Conservation (phyloP, 2,113 vertebrate species). For the Petrocephalus microphthalmus region DNA sequence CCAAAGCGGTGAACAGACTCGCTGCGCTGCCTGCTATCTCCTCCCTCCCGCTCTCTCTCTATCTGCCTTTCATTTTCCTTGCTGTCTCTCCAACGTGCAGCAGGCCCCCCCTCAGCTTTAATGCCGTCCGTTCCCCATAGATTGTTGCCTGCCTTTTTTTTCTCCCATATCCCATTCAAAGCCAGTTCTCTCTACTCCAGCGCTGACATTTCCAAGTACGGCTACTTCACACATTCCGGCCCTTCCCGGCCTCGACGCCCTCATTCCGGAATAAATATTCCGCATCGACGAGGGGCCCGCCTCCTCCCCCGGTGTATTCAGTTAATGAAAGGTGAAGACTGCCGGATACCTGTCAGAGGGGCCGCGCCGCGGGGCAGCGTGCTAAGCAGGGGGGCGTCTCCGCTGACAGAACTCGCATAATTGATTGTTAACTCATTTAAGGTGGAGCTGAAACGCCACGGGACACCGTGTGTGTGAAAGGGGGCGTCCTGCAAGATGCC, state of each 20-base stretch:
- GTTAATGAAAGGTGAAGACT: slow-evolving; percentile 10
- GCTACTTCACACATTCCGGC: background rate
- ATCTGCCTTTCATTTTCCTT: background rate
- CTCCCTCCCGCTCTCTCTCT: background rate
- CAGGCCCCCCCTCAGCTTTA: background rate
- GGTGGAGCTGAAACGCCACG: slow-evolving; percentile 48
- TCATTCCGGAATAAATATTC: background rate
- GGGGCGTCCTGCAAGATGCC: background rate
- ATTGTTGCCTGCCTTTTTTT: background rate
- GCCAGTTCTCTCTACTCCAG: background rate
- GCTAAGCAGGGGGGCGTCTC: background rate
- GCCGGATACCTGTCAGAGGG: background rate
- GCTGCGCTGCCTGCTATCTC: background rate
- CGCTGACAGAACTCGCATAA: slow-evolving; percentile 14
- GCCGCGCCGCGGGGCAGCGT: background rate
- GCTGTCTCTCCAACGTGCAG: background rate
- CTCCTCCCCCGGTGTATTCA: background rate
- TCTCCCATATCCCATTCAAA: background rate
- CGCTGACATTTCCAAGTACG: background rate
- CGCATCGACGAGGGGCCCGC: background rate
- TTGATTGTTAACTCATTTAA: slow-evolving; percentile 11
- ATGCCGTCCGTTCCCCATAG: background rate
- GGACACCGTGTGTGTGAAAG: slow-evolving; percentile 28
- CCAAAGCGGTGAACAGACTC: background rate
- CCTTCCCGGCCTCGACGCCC: background rate